Evolutionary conservation across 2,888 invertebrate species (phyloP).

Genomic region (Aromia moschata): DNA sequence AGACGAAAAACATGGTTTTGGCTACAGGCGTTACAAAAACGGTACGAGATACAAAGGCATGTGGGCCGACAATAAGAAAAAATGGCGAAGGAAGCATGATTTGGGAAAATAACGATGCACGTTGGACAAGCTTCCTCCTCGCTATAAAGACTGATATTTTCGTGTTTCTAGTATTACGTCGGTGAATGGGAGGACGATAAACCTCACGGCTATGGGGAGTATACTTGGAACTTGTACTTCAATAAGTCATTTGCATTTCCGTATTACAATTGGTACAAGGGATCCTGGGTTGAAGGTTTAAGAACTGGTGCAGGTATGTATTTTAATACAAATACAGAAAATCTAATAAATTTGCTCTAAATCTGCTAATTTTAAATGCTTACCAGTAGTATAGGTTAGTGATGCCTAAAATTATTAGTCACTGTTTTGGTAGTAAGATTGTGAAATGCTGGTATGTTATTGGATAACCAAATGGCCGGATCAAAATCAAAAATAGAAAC

Average conservation of each 20-base stretch:
- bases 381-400: no score
- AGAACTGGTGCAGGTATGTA: conserved; percentile 42
- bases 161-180: conserved; percentile 67
- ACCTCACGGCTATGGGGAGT: conserved; percentile 69
- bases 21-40: conserved; percentile 66
- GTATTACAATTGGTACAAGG: conserved; percentile 65
- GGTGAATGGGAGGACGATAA: conserved; percentile 69
- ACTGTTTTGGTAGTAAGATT: no score
- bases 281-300: conserved; percentile 67
- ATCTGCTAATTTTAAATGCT: no score
- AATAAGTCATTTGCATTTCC: conserved; percentile 68
- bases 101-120: conserved; percentile 71
- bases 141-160: no score
- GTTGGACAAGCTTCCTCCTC: no score
- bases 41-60: conserved; percentile 68
- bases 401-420: no score
- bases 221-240: conserved; percentile 67
- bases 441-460: no score
- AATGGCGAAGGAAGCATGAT: conserved; percentile 70
- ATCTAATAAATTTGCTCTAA: no score
- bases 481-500: no score
- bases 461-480: no score
- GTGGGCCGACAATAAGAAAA: conserved; percentile 65
- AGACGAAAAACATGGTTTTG: conserved; percentile 64
- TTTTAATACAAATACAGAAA: no score